These are phyloP conservation scores for Noctua janthina DNA, from an alignment of 2,888 invertebrate species.

Conservation along the genomic window DNA sequence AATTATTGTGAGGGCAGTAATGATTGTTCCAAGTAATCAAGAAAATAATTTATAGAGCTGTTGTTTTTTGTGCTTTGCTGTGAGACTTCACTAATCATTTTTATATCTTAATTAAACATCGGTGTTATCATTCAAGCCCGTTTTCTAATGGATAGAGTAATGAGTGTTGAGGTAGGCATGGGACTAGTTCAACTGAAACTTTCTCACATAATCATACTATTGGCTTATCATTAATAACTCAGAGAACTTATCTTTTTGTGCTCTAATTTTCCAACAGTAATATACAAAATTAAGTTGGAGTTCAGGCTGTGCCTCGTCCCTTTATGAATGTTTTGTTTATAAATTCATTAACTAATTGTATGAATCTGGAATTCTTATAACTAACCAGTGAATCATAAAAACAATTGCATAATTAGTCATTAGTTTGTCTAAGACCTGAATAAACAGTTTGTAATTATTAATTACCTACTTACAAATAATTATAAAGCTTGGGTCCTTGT, in stretches of 20 bases:
- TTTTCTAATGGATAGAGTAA: slow-evolving; percentile 35
- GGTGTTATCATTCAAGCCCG: slow-evolving; percentile 11
- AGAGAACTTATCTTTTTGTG: slow-evolving; percentile 31
- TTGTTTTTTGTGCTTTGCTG: slow-evolving; percentile 9
- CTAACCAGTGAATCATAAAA: slow-evolving; percentile 6
- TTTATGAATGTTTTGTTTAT: background rate
- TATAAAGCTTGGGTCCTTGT: background rate
- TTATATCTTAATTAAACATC: slow-evolving; percentile 31
- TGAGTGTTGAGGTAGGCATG: slow-evolving; percentile 7
- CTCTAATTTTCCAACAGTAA: background rate
- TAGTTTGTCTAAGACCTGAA: background rate
- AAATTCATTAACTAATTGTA: background rate
- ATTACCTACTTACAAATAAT: background rate
- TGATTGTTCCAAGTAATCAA: slow-evolving; percentile 33
- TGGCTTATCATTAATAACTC: slow-evolving; percentile 13
- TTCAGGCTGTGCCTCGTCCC: background rate
- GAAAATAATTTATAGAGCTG: background rate
- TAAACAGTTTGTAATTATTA: background rate
- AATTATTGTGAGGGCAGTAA: slow-evolving; percentile 41
- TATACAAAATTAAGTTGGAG: too few species aligned
- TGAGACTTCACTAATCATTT: slow-evolving; percentile 8
- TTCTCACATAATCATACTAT: slow-evolving; percentile 8
- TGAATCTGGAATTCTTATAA: background rate
- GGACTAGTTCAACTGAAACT: background rate
- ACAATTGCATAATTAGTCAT: background rate